Evolutionary conservation across 2,113 vertebrate species (phyloP), one percentile per base, ranked within the genome.

Genomic region (Notothenia coriiceps): DNA sequence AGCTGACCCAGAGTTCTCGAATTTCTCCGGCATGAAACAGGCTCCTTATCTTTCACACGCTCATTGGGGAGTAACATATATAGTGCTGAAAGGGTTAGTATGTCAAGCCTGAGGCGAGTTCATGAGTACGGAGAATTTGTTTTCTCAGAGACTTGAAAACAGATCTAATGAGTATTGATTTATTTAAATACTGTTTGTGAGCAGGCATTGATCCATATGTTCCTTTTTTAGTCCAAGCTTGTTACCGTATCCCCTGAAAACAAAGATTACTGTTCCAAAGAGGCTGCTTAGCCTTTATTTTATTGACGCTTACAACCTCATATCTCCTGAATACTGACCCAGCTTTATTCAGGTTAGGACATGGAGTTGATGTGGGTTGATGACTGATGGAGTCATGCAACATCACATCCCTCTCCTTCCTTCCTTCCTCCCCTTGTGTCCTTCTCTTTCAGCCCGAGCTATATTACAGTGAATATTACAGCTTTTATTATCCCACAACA

Each of bases 111-210:
- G 44, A 40, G 22, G 77, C 2, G 20, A 43, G 63, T 72, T 71
- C 69, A 59, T n/a, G 55, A 29, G 20, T 43, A 4, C 46, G 10
- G 25, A 12, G 8, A 44, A 33, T 79, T 82, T 67, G 15, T 79
- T 77, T 77, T 74, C 33, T 82, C 59, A 80, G 70, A 43, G 61
- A 62, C 69, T 64, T 62, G 67, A 51, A 80, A 81, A 77, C 52
- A 43, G 59, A 77, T 79, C 61, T 88, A 86, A 91, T 90, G 77
- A 90, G 70, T 57, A 91, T 90, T 81, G 86, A 91, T 92, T 90
- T 84, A 88, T 80, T 83, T 68, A 56, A 47, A 33, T 54, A 54
- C 67, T 8, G 54, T 80, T 73, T 78, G 66, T 70, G 15, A 69
- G 79, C 64, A 69, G 25, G 10, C 52, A 77, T 80, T 51, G 80